Conservation (phyloP, 1,140 invertebrate genomes). For the Aphelenchoides fujianensis region DNA sequence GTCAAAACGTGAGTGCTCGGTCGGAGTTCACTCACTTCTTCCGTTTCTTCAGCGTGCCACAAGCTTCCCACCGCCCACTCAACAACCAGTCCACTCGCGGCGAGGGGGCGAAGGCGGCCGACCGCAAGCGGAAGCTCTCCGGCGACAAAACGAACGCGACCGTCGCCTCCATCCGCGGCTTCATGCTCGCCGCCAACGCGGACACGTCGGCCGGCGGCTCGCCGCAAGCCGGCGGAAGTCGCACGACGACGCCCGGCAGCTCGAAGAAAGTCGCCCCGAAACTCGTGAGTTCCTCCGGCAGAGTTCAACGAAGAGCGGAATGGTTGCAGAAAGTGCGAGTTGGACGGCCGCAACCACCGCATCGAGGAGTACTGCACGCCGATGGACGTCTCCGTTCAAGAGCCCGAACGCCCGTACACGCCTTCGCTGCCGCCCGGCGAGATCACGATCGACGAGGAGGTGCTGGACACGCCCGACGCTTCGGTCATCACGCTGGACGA, state of each 20-base stretch:
- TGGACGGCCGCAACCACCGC: constrained; percentile 5
- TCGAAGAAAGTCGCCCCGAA: constrained; percentile 15
- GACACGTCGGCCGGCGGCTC: too few relatives aligned
- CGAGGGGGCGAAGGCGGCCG: too few relatives aligned
- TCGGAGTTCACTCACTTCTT: too few relatives aligned
- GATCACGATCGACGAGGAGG: background rate
- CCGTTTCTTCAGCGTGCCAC: background rate
- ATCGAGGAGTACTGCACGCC: constrained; percentile 6
- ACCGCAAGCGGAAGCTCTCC: too few relatives aligned
- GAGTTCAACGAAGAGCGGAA: background rate
- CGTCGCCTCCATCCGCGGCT: too few relatives aligned
- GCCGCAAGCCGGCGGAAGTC: too few relatives aligned
- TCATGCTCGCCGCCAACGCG: too few relatives aligned
- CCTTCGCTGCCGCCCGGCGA: background rate
- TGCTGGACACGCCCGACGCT: background rate
- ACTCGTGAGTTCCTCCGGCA: constrained; percentile 1
- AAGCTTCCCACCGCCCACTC: too few relatives aligned
- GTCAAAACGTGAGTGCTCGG: background rate
- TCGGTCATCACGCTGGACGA: background rate
- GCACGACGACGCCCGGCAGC: too few relatives aligned
- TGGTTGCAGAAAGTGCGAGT: constrained; percentile 14
- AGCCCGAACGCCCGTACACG: background rate
- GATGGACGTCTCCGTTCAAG: background rate
- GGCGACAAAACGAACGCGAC: too few relatives aligned
- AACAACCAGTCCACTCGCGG: too few relatives aligned